Evolutionary conservation across 2,113 vertebrate species (phyloP), one percentile per base, ranked within the genome.

Genomic region (Electrona antarctica): DNA sequence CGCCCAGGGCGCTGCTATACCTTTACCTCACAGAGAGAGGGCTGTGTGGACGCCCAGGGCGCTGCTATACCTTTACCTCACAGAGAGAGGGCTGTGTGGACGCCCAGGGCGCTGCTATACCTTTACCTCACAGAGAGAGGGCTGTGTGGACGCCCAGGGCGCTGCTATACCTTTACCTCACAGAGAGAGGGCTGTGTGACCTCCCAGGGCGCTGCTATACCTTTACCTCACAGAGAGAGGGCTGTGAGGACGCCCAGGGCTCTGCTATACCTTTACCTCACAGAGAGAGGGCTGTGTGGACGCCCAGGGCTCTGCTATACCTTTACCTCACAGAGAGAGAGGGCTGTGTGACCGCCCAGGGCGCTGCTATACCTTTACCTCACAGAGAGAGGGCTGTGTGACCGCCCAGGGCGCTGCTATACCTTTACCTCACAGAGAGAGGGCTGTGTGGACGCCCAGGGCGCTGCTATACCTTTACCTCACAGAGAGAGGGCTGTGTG

Each of bases 191-290:
- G 45, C 28, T 78, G 15, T 55, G n/a, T 21, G 21, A 71, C 8
- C 12, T 49, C 14, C 21, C 65, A 15, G 68, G 67, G 77, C 48
- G 41, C 15, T 13, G 56, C 48, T 59, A 70, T 64, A 69, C 67
- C 57, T 28, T 29, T 41, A 41, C 33, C 3, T 64, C 46, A 48
- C n/a, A 5, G n/a, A n/a, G 33, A 21, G 1, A 21, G 14, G 64
- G 45, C 28, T 78, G 15, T 55, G n/a, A 1, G 21, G 2, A 21
- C 12, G 28, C 14, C 21, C 65, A 15, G 68, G 67, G 77, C 48
- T 45, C 15, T 13, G 56, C 48, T 59, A 70, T 64, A 69, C 67
- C 57, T 28, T 29, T 41, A 41, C 33, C 3, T 64, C 46, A 48
- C n/a, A 5, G n/a, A n/a, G 33, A 21, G 1, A 21, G 14, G 64